Evolutionary conservation across 2,113 vertebrate genomes (phyloP).

Genomic region (Austrofundulus limnaeus): DNA sequence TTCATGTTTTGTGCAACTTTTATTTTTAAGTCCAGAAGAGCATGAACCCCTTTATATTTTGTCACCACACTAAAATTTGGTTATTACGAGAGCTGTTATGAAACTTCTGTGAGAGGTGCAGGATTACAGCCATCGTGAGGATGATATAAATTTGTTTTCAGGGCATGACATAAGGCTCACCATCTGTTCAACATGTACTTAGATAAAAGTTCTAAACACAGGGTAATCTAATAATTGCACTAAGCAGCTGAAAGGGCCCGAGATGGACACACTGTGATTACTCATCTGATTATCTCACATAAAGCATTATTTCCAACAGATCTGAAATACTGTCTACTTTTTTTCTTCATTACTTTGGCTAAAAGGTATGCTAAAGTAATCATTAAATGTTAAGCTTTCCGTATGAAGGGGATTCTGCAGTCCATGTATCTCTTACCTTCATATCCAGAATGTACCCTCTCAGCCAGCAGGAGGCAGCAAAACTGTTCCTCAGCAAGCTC

Average conservation of each 20-base stretch:
- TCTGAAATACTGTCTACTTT: neutral
- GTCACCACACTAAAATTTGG: no score
- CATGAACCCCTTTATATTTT: no score
- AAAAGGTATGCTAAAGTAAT: no score
- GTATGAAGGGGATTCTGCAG: no score
- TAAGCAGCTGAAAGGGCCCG: neutral
- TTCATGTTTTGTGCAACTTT: no score
- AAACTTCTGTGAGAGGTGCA: rapidly evolving
- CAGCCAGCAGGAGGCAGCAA: constrained; percentile 94
- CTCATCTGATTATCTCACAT: neutral
- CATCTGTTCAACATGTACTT: neutral
- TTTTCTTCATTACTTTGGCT: neutral
- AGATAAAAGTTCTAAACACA: neutral
- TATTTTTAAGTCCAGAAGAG: no score
- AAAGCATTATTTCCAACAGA: neutral
- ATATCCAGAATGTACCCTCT: constrained; percentile 95
- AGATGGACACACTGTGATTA: neutral
- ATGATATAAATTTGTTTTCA: constrained; percentile 5
- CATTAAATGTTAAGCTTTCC: no score
- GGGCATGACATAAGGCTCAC: neutral
- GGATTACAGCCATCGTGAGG: neutral
- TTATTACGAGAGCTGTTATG: neutral
- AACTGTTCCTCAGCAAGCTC: constrained; percentile 85
- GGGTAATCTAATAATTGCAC: neutral
- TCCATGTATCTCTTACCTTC: constrained; percentile 82